Evolutionary conservation across 2,113 vertebrate genomes (phyloP).

Genomic region (Cinclus cinclus): DNA sequence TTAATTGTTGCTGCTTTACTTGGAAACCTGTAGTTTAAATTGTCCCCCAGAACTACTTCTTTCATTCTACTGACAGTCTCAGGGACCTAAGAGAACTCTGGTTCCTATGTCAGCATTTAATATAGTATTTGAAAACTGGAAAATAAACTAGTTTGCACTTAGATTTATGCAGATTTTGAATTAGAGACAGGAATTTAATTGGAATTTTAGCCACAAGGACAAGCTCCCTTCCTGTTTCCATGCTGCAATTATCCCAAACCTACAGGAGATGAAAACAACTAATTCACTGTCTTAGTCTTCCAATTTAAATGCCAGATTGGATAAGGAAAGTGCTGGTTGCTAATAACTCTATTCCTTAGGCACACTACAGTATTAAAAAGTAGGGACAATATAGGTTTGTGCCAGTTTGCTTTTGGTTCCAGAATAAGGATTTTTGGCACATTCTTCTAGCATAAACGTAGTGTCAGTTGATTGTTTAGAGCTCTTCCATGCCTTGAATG

Average conservation of each 20-base stretch:
- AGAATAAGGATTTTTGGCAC: neutral
- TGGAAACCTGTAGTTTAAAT: neutral
- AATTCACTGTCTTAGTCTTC: neutral
- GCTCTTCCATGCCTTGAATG: neutral
- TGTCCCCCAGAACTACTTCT: neutral
- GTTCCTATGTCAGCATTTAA: neutral
- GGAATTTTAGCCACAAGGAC: neutral
- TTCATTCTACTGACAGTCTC: neutral
- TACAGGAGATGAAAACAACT: neutral
- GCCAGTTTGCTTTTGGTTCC: neutral
- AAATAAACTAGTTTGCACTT: neutral
- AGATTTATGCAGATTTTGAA: neutral
- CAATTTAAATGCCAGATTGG: neutral
- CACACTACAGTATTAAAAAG: neutral
- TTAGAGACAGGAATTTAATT: neutral
- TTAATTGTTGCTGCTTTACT: neutral
- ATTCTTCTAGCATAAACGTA: neutral
- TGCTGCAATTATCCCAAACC: neutral
- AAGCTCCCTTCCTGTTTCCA: neutral
- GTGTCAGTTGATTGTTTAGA: neutral
- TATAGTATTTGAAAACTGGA: neutral
- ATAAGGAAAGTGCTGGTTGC: neutral
- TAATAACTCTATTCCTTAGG: neutral
- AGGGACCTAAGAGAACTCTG: neutral
- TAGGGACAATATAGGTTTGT: neutral